phyloP scores from a whole-genome alignment of 2,113 vertebrate genomes.

The Castor canadensis region DNA sequence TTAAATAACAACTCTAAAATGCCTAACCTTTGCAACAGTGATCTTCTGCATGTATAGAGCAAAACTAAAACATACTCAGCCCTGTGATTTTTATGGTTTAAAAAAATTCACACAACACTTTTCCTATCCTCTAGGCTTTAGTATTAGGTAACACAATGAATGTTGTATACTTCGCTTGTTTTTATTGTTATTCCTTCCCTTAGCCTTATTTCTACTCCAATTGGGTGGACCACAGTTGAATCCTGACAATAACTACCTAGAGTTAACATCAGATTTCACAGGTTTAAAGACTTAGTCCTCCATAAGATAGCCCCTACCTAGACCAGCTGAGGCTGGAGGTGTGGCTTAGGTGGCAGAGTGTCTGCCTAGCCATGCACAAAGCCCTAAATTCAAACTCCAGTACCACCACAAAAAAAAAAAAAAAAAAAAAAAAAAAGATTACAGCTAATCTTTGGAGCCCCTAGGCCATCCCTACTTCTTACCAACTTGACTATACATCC shows the following conservation, averaged over 20 bases:
- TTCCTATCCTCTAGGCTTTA: neutral
- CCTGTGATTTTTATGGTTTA: conserved; percentile 30
- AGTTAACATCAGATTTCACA: neutral
- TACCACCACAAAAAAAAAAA: no score
- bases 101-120: neutral
- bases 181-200: neutral
- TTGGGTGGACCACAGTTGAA: neutral
- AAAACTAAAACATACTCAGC: neutral
- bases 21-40: neutral
- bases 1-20: conserved; percentile 33
- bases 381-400: no score
- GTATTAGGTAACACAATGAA: neutral
- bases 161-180: neutral
- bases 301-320: neutral
- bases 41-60: neutral
- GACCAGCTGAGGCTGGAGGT: no score
- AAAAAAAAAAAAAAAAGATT: no score
- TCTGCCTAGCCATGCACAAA: no score
- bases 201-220: neutral
- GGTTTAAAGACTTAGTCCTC: neutral
- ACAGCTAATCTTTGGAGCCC: neutral
- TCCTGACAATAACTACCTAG: neutral
- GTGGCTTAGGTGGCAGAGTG: no score
- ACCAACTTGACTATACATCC: neutral
- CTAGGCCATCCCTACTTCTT: neutral